Evolutionary conservation across 1,140 invertebrate species (phyloP), one percentile per base, ranked within the genome.

Genomic region (Ectropis grisescens): DNA sequence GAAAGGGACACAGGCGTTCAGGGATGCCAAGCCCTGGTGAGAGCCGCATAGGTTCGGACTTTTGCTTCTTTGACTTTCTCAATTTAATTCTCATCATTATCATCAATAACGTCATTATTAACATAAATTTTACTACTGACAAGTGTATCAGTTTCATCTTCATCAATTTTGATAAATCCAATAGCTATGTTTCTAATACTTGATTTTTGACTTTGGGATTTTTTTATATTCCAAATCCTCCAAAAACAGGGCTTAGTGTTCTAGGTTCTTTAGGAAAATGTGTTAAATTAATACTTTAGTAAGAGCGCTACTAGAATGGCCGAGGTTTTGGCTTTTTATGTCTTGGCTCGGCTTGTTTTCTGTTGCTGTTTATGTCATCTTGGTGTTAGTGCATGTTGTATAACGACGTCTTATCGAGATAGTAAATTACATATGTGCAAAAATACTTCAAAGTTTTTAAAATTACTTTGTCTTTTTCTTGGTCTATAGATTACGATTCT

Each of bases 11-110:
- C 76, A 80, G 69, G 75, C 79, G 74, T 79, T 72, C 76, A 76
- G 78, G 76, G 79, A 83, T 79, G 76, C 80, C 51, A 82, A 80
- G 68, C 82, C 82, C 76, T 83, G 82, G 82, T 83, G 80, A 19
- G 16, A 76, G 68, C 72, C 70, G 67, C 74, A 58, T 81, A 81
- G 76, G 76, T 81, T 81, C 76, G 72, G 53, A 76, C 45, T 76
- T 71, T 80, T 74, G 61, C 68, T 76, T 78, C 55, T 70, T 65
- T 71, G 65, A 62, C 54, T 66, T 65, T 40, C 37, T 39, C 40
- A 40, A 26, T 11, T 34, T 33, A 25, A 19, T 4, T 19, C 16
- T 19, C 8, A 36, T 53, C 46, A 43, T 41, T 33, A 32, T 28
- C 32, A 34, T 22, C 19, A 23, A 34, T 28, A 35, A 28, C 33